Base-by-base conservation (phyloP, 2,888 invertebrate species). In the Paralinhomoeus sp. region DNA sequence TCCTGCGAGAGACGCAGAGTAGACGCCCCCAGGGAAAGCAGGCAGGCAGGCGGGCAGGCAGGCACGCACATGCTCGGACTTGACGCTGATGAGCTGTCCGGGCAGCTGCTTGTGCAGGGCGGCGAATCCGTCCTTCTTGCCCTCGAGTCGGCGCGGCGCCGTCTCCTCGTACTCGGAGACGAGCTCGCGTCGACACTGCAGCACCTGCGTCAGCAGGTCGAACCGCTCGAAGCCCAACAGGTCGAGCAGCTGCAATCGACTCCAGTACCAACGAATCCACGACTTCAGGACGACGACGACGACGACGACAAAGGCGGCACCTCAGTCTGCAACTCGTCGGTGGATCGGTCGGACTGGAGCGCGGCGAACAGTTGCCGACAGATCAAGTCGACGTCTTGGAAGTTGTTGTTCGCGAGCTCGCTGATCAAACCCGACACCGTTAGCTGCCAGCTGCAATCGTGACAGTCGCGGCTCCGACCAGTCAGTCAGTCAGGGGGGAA, bases 151-250 rank as follows among this genome's bases (percentile, higher is more conserved):
- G 5, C 35, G 7, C 3, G 35, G n/a, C 9, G n/a, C 35, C 9
- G 9, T 22, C 24, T 24, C 22, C 3, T 34, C 21, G 17, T 49
- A 24, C 34, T 50, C 51, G 31, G 46, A 45, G 20, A 45, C 40
- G 18, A 53, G 47, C 21, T 40, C 40, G 23, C 49, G 40, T 27
- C 80, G 69, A 53, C 78, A 73, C 42, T 72, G 67, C 24, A 82
- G 62, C 47, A 82, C 62, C 35, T 70, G 67, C 47, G 73, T 71
- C 24, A 79, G 76, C 46, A 81, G 69, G 57, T 80, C 80, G 62
- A 81, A 75, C 54, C 76, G 61, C 52, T 85, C 81, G 62, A 78
- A 83, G 0, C 91, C 91, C 23, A 85, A 69, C 3, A 87, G 66
- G 55, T 91, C 89, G 62, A 85, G 78, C 21, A 91, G 66, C 63